Conservation (phyloP, 2,797 vertebrate genomes). For the Thamnophis elegans region DNA sequence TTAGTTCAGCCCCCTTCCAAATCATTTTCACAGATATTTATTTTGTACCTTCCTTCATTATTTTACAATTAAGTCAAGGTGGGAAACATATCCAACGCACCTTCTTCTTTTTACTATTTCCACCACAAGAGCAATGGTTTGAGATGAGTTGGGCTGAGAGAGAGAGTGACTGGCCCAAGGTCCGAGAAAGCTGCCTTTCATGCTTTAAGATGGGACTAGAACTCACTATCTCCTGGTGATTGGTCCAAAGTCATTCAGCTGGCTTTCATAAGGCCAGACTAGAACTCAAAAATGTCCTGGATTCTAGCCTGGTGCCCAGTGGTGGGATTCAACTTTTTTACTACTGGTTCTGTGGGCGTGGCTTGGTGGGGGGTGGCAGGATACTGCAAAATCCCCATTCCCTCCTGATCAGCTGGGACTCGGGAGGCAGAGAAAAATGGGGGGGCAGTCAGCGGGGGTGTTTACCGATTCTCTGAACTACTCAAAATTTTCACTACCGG, state of each 20-base stretch:
- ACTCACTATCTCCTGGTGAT: neutral
- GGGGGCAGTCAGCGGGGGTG: no score
- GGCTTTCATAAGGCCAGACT: neutral
- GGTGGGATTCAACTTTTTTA: neutral
- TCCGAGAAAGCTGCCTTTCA: neutral
- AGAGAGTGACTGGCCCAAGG: neutral
- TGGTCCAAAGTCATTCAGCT: neutral
- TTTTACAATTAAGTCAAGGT: neutral
- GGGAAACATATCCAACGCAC: neutral
- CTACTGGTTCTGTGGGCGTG: no score
- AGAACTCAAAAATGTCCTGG: neutral
- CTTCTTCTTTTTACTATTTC: neutral
- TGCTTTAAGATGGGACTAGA: neutral
- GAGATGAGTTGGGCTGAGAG: neutral
- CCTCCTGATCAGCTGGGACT: no score
- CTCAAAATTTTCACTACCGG: no score
- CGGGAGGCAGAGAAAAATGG: no score
- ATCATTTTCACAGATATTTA: neutral
- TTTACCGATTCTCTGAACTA: no score
- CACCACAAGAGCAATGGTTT: neutral
- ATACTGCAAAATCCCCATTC: no score
- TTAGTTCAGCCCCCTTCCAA: neutral
- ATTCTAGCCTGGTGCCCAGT: neutral
- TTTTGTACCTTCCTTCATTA: neutral
- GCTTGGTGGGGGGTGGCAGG: no score